phyloP scores from a whole-genome alignment of 2,113 vertebrate species.

The Nymphicus hollandicus region DNA sequence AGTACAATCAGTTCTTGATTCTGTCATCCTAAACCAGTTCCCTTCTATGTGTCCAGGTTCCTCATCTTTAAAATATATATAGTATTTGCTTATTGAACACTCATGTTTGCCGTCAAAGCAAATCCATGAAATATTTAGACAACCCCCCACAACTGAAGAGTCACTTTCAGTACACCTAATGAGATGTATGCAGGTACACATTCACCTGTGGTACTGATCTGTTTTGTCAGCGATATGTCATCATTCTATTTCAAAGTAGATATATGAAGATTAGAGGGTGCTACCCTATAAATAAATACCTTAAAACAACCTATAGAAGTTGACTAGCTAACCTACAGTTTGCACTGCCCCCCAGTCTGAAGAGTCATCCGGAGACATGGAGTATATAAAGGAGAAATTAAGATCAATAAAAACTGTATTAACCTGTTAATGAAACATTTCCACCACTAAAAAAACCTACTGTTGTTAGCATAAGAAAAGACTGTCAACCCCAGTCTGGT shows the following conservation, averaged over 20 bases:
- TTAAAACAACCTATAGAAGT: neutral
- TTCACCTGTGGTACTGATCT: fast-evolving
- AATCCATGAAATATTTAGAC: neutral
- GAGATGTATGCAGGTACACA: neutral
- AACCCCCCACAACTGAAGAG: neutral
- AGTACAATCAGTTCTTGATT: neutral
- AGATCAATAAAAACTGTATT: neutral
- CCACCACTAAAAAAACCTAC: neutral
- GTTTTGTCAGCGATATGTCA: neutral
- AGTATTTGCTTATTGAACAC: neutral
- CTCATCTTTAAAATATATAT: neutral
- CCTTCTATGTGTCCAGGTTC: neutral
- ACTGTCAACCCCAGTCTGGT: neutral
- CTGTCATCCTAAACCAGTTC: neutral
- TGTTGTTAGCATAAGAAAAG: neutral
- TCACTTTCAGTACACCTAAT: neutral
- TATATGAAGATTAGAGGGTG: neutral
- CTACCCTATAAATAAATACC: neutral
- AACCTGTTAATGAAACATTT: neutral
- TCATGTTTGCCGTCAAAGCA: neutral
- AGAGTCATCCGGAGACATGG: neutral
- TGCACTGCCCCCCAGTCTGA: fast-evolving
- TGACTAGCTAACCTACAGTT: neutral
- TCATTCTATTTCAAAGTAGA: neutral
- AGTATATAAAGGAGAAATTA: neutral